Evolutionary conservation across 2,888 invertebrate species (phyloP).

Genomic region (Phengaris alcon): DNA sequence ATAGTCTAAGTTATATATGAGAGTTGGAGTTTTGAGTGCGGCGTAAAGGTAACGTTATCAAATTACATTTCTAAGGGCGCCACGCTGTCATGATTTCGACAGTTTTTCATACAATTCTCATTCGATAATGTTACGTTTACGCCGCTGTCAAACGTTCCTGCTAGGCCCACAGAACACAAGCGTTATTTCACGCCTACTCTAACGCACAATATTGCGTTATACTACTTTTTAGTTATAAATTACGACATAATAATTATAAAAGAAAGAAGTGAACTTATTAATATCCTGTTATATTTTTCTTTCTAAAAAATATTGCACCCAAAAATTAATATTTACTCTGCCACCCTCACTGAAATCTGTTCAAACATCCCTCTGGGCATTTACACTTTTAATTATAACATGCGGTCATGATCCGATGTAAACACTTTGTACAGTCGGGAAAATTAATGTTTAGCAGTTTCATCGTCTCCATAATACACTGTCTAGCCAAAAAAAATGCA

Average conservation of each 20-base stretch:
- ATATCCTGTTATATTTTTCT: not conserved
- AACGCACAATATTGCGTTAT: no score
- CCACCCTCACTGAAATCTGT: not conserved
- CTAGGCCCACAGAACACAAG: no score
- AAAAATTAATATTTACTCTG: not conserved
- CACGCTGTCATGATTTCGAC: no score
- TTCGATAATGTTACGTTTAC: no score
- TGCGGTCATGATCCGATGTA: not conserved
- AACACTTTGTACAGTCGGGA: not conserved
- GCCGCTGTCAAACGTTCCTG: no score
- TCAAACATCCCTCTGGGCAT: not conserved
- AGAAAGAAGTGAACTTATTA: not conserved
- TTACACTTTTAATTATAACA: conserved; percentile 5
- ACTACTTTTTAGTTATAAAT: not conserved
- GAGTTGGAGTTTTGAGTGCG: no score
- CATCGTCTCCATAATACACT: not conserved
- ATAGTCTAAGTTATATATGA: no score
- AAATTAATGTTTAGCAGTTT: not conserved
- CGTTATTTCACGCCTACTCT: no score
- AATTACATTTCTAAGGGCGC: no score
- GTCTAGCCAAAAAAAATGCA: no score
- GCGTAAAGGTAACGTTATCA: no score
- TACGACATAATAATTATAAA: not conserved
- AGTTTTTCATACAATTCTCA: no score
- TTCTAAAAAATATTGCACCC: conserved; percentile 1